A percentile compares a stretch with the other conserved stretches of the same genome.
Evolutionary conservation across 2,797 vertebrate genomes (phyloP).

Genomic region (Dendrocincla fuliginosa): DNA sequence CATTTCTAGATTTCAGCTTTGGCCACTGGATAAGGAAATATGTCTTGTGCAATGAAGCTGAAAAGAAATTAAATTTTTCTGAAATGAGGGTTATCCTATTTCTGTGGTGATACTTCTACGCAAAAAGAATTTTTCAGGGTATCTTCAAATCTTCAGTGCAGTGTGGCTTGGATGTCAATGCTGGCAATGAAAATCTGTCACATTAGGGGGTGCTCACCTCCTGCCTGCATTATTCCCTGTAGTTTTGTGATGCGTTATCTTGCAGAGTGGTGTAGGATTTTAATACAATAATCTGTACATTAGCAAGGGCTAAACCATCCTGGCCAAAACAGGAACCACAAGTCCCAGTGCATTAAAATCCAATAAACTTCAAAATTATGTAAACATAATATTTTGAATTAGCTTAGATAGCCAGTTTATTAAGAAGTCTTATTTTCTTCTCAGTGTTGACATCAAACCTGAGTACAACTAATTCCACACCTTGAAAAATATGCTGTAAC

Average conservation of each 20-base stretch:
- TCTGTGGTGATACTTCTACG: not conserved
- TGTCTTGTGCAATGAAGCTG: not conserved
- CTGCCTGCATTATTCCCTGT: constrained; percentile 9
- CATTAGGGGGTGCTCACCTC: constrained; percentile 10
- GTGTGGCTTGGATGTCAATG: not conserved
- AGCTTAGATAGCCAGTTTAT: not conserved
- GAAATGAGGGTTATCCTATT: constrained; percentile 2
- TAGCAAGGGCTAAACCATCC: not conserved
- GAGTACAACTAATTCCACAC: not conserved
- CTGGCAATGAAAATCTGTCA: not conserved
- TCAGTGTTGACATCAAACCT: not conserved
- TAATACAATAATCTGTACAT: constrained; percentile 21
- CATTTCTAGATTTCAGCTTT: constrained; percentile 10
- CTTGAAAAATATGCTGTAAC: not conserved
- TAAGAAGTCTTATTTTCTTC: not conserved
- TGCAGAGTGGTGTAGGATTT: not conserved
- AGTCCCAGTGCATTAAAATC: constrained; percentile 11
- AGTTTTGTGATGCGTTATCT: constrained; percentile 21
- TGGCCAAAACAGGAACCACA: constrained; percentile 9
- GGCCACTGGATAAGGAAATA: not conserved
- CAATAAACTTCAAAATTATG: not conserved
- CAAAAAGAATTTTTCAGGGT: constrained; percentile 18
- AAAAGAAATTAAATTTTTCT: not conserved
- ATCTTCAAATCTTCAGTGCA: not conserved
- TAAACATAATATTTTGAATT: not conserved